Percentiles rank a stretch among this genome's conserved stretches.
These are phyloP conservation scores for Papilio protenor DNA, from an alignment of 2,888 invertebrate species.

Conservation along the genomic window DNA sequence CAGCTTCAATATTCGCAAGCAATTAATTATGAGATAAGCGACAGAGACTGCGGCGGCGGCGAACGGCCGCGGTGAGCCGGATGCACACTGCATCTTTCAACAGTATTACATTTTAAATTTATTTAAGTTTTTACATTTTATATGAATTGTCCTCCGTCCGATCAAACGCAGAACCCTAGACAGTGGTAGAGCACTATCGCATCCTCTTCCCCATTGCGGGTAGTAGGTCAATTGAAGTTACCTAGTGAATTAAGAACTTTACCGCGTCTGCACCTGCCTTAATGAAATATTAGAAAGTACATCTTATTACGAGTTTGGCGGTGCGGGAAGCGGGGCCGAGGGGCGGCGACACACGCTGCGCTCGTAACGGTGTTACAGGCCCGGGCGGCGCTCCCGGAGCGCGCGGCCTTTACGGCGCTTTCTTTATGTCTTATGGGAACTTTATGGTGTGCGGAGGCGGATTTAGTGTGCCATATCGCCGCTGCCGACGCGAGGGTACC, in stretches of 20 bases:
- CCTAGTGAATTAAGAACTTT: background rate
- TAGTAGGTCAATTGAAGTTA: background rate
- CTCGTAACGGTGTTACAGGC: slow-evolving; percentile 30
- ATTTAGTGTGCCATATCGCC: slow-evolving; percentile 33
- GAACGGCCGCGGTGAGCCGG: background rate
- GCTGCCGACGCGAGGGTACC: background rate
- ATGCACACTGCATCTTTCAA: slow-evolving; percentile 4
- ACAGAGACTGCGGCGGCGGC: background rate
- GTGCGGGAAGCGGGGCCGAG: background rate
- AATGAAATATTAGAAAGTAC: background rate
- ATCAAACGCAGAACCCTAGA: background rate
- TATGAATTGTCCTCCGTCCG: background rate
- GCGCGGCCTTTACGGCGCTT: slow-evolving; percentile 28
- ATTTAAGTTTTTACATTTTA: background rate
- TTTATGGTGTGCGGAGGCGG: slow-evolving; percentile 40
- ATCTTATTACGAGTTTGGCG: background rate
- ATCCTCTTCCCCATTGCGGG: background rate
- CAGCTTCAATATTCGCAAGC: slow-evolving; percentile 8
- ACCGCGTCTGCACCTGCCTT: background rate
- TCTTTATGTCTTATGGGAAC: slow-evolving; percentile 36
- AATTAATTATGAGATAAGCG: slow-evolving; percentile 21
- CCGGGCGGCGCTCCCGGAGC: slow-evolving; percentile 16
- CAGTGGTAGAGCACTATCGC: background rate
- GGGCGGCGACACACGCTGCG: slow-evolving; percentile 28
- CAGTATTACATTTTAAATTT: background rate